Evolutionary conservation across 2,113 vertebrate species (phyloP).

Genomic region (Dicaeum eximium): DNA sequence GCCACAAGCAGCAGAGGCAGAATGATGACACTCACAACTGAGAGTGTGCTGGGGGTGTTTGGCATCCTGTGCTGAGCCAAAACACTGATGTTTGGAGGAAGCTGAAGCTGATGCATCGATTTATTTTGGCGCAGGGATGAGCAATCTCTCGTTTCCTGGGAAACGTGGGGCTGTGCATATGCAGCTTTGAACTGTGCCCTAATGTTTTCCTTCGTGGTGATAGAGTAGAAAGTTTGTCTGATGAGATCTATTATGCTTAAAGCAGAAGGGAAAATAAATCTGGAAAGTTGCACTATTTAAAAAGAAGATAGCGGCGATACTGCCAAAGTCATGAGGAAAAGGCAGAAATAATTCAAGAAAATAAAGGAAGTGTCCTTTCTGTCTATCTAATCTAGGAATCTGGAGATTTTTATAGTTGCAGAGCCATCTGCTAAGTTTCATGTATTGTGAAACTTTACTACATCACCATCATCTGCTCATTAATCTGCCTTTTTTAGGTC

Average conservation of each 20-base stretch:
- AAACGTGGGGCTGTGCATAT: conserved; percentile 59
- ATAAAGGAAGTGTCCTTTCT: conserved; percentile 24
- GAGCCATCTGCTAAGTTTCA: conserved; percentile 57
- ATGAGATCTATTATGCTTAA: conserved; percentile 47
- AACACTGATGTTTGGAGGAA: conserved; percentile 23
- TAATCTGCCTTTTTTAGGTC: conserved; percentile 49
- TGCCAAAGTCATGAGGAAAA: conserved; percentile 12
- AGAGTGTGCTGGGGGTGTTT: neutral
- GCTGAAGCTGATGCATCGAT: conserved; percentile 9
- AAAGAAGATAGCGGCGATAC: neutral
- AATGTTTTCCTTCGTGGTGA: conserved; percentile 41
- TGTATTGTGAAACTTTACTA: conserved; percentile 45
- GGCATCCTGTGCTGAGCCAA: conserved; percentile 8
- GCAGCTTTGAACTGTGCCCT: conserved; percentile 26
- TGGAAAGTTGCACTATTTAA: conserved; percentile 1
- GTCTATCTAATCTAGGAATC: neutral
- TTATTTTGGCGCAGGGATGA: conserved; percentile 59
- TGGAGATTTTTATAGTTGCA: conserved; percentile 44
- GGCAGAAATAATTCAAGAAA: conserved; percentile 40
- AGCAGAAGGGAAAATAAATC: conserved; percentile 48
- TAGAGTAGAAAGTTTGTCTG: conserved; percentile 32
- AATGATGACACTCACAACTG: neutral
- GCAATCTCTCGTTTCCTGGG: conserved; percentile 67
- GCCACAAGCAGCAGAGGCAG: neutral
- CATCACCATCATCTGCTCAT: conserved; percentile 33